A percentile compares a stretch with the other conserved stretches of the same genome.
Conservation (phyloP, 2,113 vertebrate genomes). For the Orcinus orca region DNA sequence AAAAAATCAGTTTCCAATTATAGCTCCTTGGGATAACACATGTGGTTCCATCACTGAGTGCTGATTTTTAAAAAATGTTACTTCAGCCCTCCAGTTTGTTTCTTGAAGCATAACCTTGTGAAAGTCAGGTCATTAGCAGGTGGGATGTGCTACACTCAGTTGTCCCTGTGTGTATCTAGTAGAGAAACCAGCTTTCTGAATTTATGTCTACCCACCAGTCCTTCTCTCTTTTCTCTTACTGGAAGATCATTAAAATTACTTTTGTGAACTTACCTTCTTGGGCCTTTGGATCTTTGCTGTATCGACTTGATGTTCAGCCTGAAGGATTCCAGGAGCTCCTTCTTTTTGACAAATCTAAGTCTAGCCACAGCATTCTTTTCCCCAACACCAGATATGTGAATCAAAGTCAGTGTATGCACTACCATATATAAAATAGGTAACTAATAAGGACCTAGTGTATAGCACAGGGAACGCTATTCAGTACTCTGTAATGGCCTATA, state of each 20-base stretch:
- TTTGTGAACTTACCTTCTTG: background rate
- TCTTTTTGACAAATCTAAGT: background rate
- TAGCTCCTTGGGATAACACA: background rate
- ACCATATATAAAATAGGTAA: no score
- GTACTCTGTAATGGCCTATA: no score
- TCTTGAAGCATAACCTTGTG: background rate
- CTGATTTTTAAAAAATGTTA: background rate
- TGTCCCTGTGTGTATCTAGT: accelerated
- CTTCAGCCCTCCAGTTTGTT: background rate
- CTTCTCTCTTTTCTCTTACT: background rate
- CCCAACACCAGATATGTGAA: background rate
- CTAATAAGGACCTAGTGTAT: no score
- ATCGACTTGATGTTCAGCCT: background rate
- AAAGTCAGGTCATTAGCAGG: background rate
- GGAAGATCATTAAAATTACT: background rate
- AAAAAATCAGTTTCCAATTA: background rate
- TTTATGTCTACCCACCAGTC: background rate
- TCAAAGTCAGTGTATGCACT: background rate
- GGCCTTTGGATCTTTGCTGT: background rate
- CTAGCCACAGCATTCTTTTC: background rate
- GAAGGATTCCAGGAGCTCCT: background rate
- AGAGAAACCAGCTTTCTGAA: background rate
- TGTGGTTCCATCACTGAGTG: background rate
- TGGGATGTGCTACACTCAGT: background rate
- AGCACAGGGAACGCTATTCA: no score